Percentiles rank a stretch among this genome's conserved stretches.
These are phyloP conservation scores for Paracanthobrama guichenoti DNA, from an alignment of 2,113 vertebrate genomes.

Conservation along the genomic window DNA sequence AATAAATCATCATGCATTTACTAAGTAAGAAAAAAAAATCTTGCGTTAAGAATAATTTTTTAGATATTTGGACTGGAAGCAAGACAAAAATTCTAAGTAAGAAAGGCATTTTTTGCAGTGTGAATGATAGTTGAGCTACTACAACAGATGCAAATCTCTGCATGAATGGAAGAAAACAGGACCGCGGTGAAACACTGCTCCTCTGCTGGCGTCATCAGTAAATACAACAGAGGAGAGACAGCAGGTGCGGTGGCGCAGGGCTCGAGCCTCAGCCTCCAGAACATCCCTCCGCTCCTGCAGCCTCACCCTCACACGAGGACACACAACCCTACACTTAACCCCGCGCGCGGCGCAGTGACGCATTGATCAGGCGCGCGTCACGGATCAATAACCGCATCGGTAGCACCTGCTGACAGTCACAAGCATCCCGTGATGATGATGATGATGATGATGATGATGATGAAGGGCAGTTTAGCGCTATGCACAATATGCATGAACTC, in stretches of 20 bases:
- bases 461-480: neutral
- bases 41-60: too few species aligned
- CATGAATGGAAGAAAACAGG: neutral
- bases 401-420: conserved; percentile 8
- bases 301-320: too few species aligned
- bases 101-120: too few species aligned
- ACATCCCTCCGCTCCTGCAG: neutral
- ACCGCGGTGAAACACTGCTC: conserved; percentile 33
- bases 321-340: neutral
- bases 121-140: neutral
- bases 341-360: neutral
- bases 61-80: too few species aligned
- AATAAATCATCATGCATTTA: too few species aligned
- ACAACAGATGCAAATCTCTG: neutral
- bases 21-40: too few species aligned
- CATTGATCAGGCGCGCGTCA: conserved; percentile 10
- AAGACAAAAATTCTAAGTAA: too few species aligned
- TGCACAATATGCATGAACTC: neutral
- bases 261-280: neutral
- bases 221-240: neutral
- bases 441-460: neutral
- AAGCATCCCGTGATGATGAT: neutral
- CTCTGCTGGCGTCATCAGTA: conserved; percentile 21
- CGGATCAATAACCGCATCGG: conserved; percentile 14
- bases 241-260: neutral